Percentiles rank a stretch among this genome's conserved stretches.
Conservation (phyloP, 2,888 invertebrate species). For the Pachliopta kotzebuea region DNA sequence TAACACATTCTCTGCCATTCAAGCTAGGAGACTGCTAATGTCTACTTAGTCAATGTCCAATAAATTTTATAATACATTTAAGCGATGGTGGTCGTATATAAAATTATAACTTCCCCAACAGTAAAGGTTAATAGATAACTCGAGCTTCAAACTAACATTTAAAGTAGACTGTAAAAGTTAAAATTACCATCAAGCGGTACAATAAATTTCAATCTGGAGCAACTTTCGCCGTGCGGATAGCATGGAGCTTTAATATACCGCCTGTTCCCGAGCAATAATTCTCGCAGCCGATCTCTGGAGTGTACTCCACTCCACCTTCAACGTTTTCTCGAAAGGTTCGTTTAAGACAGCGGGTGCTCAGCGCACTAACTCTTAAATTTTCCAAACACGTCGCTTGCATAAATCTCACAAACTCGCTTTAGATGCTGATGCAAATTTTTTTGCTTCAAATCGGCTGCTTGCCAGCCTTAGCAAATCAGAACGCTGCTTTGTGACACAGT, state of each 20-base stretch:
- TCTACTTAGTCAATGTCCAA: too few relatives aligned
- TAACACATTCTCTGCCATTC: too few relatives aligned
- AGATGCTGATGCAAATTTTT: slow-evolving; percentile 33
- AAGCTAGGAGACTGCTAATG: too few relatives aligned
- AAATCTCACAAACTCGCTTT: slow-evolving; percentile 36
- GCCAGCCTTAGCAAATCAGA: neutral
- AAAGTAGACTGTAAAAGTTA: slow-evolving; percentile 3
- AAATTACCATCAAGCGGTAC: slow-evolving; percentile 12
- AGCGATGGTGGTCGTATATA: too few relatives aligned
- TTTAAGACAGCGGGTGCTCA: slow-evolving; percentile 21
- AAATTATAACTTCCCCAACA: too few relatives aligned
- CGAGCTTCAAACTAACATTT: too few relatives aligned
- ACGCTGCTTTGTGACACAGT: slow-evolving; percentile 1
- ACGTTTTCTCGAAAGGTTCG: slow-evolving; percentile 25
- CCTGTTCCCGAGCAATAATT: slow-evolving; percentile 16
- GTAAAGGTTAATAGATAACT: neutral
- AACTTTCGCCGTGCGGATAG: slow-evolving; percentile 19
- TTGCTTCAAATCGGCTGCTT: slow-evolving; percentile 28
- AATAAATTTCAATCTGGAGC: slow-evolving; percentile 20
- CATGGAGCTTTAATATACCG: slow-evolving; percentile 16
- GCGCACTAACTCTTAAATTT: slow-evolving; percentile 34
- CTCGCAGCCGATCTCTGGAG: slow-evolving; percentile 26
- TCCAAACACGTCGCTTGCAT: slow-evolving; percentile 34
- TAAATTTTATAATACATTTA: too few relatives aligned
- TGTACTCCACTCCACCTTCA: slow-evolving; percentile 18